phyloP scores from a whole-genome alignment of 1,140 invertebrate species.

The Zaprionus davidi region DNA sequence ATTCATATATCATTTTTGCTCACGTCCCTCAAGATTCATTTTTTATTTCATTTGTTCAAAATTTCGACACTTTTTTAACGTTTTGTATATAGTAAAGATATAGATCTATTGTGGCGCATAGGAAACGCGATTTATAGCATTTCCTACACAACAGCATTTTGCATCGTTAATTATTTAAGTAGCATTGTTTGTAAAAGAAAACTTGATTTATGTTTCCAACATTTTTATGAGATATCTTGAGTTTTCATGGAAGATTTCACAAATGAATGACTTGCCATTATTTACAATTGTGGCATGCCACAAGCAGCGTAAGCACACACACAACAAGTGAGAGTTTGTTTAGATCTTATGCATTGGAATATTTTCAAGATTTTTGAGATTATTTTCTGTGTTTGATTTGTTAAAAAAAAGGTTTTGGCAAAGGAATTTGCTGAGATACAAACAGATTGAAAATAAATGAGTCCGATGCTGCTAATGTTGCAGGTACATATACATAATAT shows the following conservation, averaged over 20 bases:
- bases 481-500: background rate
- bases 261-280: conserved; percentile 58
- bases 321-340: conserved; percentile 58
- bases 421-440: conserved; percentile 12
- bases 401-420: conserved; percentile 7
- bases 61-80: background rate
- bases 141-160: background rate
- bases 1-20: conserved; percentile 1
- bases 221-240: conserved; percentile 10
- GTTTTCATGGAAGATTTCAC: conserved; percentile 23
- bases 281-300: conserved; percentile 54
- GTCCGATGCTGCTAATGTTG: background rate
- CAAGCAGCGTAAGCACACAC: conserved; percentile 42
- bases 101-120: background rate
- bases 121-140: background rate
- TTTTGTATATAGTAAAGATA: background rate
- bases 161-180: background rate
- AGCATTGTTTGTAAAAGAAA: background rate
- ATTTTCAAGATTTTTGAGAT: conserved; percentile 35
- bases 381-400: conserved; percentile 25
- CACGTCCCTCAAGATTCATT: background rate
- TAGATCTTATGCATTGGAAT: conserved; percentile 34
- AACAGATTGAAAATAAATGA: background rate
- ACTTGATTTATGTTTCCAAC: conserved; percentile 4
- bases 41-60: background rate